Evolutionary conservation across 2,888 invertebrate species (phyloP).

Genomic region (Heteromyza rotundicornis): DNA sequence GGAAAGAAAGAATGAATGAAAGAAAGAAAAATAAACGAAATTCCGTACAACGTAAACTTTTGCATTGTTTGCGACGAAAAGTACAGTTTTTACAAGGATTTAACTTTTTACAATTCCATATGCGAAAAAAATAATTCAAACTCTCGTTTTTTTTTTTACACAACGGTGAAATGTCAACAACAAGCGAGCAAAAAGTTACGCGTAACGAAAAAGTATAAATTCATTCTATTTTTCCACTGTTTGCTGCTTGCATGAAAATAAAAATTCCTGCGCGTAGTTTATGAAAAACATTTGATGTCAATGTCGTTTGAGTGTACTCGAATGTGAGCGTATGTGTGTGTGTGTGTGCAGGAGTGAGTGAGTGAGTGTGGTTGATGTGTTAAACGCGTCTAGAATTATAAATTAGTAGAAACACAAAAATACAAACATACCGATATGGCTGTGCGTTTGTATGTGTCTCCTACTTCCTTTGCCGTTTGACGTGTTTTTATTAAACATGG

Average conservation of each 20-base stretch:
- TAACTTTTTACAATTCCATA: too few species aligned
- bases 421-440: background rate
- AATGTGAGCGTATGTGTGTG: background rate
- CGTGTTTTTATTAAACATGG: slow-evolving; percentile 13
- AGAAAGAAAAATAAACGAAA: too few species aligned
- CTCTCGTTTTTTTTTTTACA: background rate
- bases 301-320: background rate
- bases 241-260: slow-evolving; percentile 11
- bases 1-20: too few species aligned
- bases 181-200: background rate
- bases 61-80: too few species aligned
- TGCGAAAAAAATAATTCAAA: too few species aligned
- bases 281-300: slow-evolving; percentile 25
- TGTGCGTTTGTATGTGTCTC: background rate
- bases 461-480: slow-evolving; percentile 4
- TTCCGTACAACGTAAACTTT: too few species aligned
- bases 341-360: background rate
- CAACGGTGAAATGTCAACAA: background rate
- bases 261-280: slow-evolving; percentile 20
- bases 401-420: slow-evolving; percentile 11
- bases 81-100: too few species aligned
- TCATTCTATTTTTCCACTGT: background rate
- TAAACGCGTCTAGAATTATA: slow-evolving; percentile 53
- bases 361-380: slow-evolving; percentile 48
- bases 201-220: background rate